Conservation (phyloP, 2,888 invertebrate species). For the Platynereis dumerilii region DNA sequence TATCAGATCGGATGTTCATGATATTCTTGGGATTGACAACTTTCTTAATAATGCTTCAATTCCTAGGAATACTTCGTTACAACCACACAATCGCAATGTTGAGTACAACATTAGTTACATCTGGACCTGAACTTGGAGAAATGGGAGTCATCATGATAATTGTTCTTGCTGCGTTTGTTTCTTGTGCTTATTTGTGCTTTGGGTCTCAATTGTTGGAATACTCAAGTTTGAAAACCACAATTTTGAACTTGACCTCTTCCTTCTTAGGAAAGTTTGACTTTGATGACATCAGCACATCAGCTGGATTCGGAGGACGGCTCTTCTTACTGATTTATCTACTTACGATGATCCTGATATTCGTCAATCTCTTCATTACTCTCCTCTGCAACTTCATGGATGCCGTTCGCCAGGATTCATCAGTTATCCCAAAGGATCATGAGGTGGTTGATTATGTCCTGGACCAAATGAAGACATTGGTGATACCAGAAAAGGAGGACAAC, state of each 20-base stretch:
- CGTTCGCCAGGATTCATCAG: not conserved
- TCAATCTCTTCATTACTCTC: not conserved
- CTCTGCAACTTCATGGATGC: conserved; percentile 9
- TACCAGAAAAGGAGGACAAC: not conserved
- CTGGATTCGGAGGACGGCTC: conserved; percentile 1
- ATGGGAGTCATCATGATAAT: not conserved
- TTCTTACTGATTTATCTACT: not conserved
- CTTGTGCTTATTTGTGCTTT: not conserved
- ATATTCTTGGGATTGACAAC: conserved; percentile 4
- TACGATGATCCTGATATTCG: not conserved
- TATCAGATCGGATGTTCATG: not conserved
- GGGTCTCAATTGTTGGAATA: not conserved
- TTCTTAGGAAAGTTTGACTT: conserved; percentile 5
- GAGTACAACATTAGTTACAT: not conserved
- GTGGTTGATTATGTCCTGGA: not conserved
- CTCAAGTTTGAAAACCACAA: not conserved
- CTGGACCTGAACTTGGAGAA: not conserved
- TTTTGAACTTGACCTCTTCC: not conserved
- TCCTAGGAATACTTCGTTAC: not conserved
- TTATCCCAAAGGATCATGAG: not conserved
- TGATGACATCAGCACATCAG: not conserved
- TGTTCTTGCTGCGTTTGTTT: not conserved
- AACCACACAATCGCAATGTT: conserved; percentile 7
- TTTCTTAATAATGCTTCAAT: not conserved
- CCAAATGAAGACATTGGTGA: not conserved